These are phyloP conservation scores for Pseudorectes ferrugineus DNA, from an alignment of 2,113 vertebrate species.

Conservation along the genomic window DNA sequence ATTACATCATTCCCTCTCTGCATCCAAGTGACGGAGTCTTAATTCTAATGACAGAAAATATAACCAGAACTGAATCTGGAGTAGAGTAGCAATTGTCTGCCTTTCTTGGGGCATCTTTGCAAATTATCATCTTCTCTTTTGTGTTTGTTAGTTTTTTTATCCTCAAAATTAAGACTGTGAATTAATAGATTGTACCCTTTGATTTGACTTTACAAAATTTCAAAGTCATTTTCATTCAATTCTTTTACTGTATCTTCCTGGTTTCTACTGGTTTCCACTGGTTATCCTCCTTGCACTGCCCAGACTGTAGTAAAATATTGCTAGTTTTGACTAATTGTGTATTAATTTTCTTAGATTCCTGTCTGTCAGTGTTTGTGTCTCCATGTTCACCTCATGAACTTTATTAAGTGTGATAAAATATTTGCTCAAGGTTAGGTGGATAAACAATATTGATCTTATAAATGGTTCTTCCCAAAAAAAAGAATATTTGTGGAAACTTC, in stretches of 20 bases:
- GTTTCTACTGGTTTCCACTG: not conserved
- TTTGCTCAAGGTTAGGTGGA: not conserved
- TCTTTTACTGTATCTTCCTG: not conserved
- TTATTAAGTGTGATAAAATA: not conserved
- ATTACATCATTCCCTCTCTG: not conserved
- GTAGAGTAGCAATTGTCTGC: not conserved
- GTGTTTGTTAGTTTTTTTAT: not conserved
- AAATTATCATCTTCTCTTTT: not conserved
- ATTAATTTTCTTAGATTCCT: not conserved
- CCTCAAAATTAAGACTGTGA: not conserved
- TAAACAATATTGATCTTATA: not conserved
- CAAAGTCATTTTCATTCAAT: not conserved
- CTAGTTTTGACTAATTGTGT: not conserved
- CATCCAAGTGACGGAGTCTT: not conserved
- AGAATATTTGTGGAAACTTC: not conserved
- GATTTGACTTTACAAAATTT: not conserved
- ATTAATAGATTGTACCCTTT: not conserved
- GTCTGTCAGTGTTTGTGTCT: not conserved
- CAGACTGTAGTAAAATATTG: not conserved
- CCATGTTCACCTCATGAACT: not conserved
- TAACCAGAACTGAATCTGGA: not conserved
- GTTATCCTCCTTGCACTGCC: not conserved
- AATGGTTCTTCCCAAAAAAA: not conserved
- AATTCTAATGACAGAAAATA: not conserved
- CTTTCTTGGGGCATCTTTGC: not conserved